Evolutionary conservation across 2,797 vertebrate species (phyloP), one percentile per base, ranked within the genome.

Genomic region (Darevskia nairensis): DNA sequence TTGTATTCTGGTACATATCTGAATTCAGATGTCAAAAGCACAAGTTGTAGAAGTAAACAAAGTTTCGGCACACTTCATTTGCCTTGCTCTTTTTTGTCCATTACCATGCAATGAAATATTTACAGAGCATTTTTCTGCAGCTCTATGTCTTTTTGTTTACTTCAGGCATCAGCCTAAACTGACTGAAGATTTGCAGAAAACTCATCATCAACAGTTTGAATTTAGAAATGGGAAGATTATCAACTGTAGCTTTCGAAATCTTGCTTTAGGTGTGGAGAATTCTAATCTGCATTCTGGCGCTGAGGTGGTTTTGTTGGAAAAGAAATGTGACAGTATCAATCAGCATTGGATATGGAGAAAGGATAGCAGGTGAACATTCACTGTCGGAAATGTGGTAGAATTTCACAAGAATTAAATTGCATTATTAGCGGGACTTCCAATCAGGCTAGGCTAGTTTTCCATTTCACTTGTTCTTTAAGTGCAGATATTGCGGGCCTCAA

Each of bases 141-240:
- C 82, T 90, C 92, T 90, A 92, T 89, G 32, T 3, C 86, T 27
- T 87, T 94, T 82, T 83, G 35, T 89, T 92, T 82, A 27, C 84
- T 91, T 90, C 90, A 96, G 93, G 78, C 50, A 41, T 82, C 91
- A 85, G 21, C 71, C 78, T 79, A 89, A 94, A 77, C 29, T 72
- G 21, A 32, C 1, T n/a, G 32, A 1, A 93, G 79, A 91, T 74
- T 23, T 90, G 66, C 66, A 78, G 35, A 89, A 91, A 82, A n/a
- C 35, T 29, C 66, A 89, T 35, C 50, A 3, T 10, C 96, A 94
- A 78, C 93, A 94, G 68, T 96, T 94, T 93, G 93, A 93, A 82
- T 95, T 93, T 86, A 91, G 85, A 93, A 92, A 93, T 3, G 87
- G 93, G 11, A 87, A 92, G n/a, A 79, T 96, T 85, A 86, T 93